phyloP scores from a whole-genome alignment of 23 tunicate genomes.

The Aplidium turbinatum region DNA sequence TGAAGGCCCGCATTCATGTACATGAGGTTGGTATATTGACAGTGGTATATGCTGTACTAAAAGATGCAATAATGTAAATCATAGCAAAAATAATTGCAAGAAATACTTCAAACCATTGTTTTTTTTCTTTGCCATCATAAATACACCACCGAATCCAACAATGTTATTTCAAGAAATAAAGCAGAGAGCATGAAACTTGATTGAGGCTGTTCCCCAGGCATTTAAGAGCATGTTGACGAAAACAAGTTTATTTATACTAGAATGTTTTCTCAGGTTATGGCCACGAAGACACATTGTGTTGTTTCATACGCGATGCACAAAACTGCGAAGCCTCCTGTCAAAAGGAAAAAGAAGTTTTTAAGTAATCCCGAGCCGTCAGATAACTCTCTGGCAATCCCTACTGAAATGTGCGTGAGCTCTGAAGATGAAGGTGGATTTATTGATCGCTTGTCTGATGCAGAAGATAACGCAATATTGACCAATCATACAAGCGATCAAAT shows the following conservation, averaged over 20 bases:
- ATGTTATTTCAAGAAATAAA: too few species aligned
- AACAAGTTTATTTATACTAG: too few species aligned
- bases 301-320: slow-evolving; percentile 70
- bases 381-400: neutral
- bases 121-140: too few species aligned
- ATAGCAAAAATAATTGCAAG: too few species aligned
- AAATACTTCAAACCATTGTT: too few species aligned
- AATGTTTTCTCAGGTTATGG: slow-evolving; percentile 27
- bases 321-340: slow-evolving; percentile 20
- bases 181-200: too few species aligned
- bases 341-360: slow-evolving; percentile 18
- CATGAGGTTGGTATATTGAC: slow-evolving; percentile 50
- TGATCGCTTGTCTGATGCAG: slow-evolving; percentile 37
- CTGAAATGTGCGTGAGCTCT: slow-evolving; percentile 42
- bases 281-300: slow-evolving; percentile 58
- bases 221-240: too few species aligned
- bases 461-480: too few species aligned
- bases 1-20: slow-evolving; percentile 54
- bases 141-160: too few species aligned
- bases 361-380: neutral
- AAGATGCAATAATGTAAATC: neutral
- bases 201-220: too few species aligned
- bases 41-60: neutral
- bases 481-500: too few species aligned
- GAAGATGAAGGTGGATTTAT: slow-evolving; percentile 35